Base-by-base conservation (phyloP, 92 coral and sea anemone genomes). In the Bergia sp. region DNA sequence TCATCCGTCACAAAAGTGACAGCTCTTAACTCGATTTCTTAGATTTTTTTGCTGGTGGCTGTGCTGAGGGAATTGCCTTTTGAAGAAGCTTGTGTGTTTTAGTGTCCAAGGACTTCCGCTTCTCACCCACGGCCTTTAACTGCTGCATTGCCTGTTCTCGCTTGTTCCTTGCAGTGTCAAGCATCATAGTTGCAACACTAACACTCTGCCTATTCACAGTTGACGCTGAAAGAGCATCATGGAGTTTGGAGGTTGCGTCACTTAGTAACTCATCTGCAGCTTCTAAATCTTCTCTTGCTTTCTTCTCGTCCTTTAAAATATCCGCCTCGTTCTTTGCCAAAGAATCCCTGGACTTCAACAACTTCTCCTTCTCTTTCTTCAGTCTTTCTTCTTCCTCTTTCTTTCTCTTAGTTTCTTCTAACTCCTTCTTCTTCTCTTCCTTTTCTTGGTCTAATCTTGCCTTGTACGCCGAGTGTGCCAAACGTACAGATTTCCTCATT, bases 51-150 rank as follows among this genome's bases (percentile, higher is more conserved):
- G 53, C 53, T 47, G 53, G 53, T 47, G 53, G 53, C 3, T 47
- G 53, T 47, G 53, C 53, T 47, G 53, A 47, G 53, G 53, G 53
- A 47, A 47, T 8, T 47, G 53, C 53, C 53, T 47, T 47, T 47
- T 47, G 53, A 47, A 47, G 53, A 47, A 47, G 53, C 53, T 47
- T n/a, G n/a, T 3, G 53, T 47, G 53, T 47, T 47, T 47, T 47
- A 47, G 53, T 47, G 53, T 47, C 53, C 53, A 86, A 82, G 72
- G 82, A 67, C 73, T 90, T 82, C 76, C 89, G 78, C 87, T 90
- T 90, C 87, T 86, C 75, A 87, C 86, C 87, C 57, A 90, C 43
- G 18, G 80, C 87, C 92, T 86, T 82, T 82, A 78, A 64, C 86
- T 49, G 90, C 90, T 21, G 71, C 86, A 58, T 88, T 79, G 50